A percentile compares a stretch with the other conserved stretches of the same genome.
phyloP scores from a whole-genome alignment of 2,888 invertebrate species.

The Leptinotarsa rubiginosa region DNA sequence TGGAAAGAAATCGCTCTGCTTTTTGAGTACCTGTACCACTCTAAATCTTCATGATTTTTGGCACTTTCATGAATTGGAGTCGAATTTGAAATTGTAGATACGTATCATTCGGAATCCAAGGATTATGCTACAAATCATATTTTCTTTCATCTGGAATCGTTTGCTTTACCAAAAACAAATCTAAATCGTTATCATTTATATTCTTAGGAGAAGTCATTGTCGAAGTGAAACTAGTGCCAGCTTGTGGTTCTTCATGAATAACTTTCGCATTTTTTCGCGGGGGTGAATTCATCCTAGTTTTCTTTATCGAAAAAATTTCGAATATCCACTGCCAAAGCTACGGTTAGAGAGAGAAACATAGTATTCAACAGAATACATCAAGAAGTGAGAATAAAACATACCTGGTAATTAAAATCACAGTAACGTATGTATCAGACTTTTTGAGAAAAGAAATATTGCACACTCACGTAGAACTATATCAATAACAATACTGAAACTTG shows the following conservation, averaged over 20 bases:
- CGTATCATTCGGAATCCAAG: neutral
- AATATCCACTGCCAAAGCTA: neutral
- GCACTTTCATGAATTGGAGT: neutral
- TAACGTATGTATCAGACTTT: neutral
- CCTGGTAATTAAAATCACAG: too few relatives aligned
- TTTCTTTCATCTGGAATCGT: neutral
- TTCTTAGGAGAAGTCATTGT: neutral
- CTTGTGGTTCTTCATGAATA: slow-evolving; percentile 1
- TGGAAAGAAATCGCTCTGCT: neutral
- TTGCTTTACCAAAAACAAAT: neutral
- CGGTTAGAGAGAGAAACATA: neutral
- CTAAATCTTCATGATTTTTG: neutral
- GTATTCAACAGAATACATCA: too few relatives aligned
- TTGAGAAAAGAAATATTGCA: neutral
- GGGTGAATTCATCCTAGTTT: neutral
- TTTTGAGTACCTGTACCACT: neutral
- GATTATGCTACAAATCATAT: neutral
- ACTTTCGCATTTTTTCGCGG: neutral
- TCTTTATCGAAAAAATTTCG: slow-evolving; percentile 1
- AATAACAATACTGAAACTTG: neutral
- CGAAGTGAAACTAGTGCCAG: neutral
- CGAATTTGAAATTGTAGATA: slow-evolving; percentile 4
- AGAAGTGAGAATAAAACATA: neutral
- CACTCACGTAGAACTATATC: neutral
- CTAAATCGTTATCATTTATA: neutral